Conservation (phyloP, 2,888 invertebrate genomes). For the Merodon equestris region DNA sequence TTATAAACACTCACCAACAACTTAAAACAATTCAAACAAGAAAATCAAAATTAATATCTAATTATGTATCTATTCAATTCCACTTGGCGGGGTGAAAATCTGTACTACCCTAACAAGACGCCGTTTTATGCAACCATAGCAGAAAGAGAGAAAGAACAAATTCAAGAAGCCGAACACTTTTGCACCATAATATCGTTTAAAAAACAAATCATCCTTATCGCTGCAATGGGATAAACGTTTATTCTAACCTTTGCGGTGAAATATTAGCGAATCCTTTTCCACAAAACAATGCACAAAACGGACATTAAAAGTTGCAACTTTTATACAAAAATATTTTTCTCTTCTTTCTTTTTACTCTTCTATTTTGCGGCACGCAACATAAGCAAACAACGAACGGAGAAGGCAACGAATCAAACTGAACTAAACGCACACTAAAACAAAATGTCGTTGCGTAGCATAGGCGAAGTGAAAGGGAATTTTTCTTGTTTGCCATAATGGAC, state of each 20-base stretch:
- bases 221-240: background rate
- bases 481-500: conserved; percentile 38
- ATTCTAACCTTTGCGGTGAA: conserved; percentile 42
- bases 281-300: background rate
- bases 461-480: conserved; percentile 28
- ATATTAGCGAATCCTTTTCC: conserved; percentile 23
- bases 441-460: too few relatives aligned
- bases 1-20: background rate
- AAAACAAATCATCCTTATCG: background rate
- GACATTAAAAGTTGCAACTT: conserved; percentile 19
- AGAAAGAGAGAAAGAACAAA: background rate
- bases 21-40: background rate
- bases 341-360: conserved; percentile 20
- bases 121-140: conserved; percentile 62
- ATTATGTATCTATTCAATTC: conserved; percentile 5
- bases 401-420: conserved; percentile 57
- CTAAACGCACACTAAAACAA: conserved; percentile 55
- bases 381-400: conserved; percentile 40
- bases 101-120: conserved; percentile 54
- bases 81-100: conserved; percentile 38
- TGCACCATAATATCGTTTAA: background rate
- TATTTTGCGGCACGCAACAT: conserved; percentile 11
- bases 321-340: conserved; percentile 7
- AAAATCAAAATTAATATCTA: background rate
- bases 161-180: background rate